Conservation (phyloP, 1,140 invertebrate species). For the Solenopsis invicta region DNA sequence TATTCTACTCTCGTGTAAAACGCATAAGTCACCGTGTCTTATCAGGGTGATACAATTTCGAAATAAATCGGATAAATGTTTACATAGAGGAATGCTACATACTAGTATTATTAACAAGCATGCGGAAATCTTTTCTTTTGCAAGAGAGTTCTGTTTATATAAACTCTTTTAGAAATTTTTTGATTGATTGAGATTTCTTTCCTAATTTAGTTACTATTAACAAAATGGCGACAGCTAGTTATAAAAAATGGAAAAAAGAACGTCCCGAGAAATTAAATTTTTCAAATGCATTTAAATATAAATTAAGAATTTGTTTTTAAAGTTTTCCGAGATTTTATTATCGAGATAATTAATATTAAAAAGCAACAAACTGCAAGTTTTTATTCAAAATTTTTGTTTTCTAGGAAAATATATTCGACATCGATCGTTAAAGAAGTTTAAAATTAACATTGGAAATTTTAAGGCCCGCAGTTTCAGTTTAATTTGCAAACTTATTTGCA, state of each 20-base stretch:
- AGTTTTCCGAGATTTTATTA: slow-evolving; percentile 15
- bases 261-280: not conserved
- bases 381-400: not conserved
- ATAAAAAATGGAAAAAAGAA: not conserved
- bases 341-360: slow-evolving; percentile 14
- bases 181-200: too few species aligned
- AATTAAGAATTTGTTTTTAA: not conserved
- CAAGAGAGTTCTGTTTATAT: not conserved
- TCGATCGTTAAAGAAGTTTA: not conserved
- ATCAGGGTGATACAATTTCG: slow-evolving; percentile 36
- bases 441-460: not conserved
- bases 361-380: not conserved
- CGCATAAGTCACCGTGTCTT: not conserved
- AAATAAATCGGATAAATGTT: slow-evolving; percentile 43
- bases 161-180: not conserved
- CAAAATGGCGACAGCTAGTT: not conserved
- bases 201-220: not conserved
- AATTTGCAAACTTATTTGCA: slow-evolving; percentile 33
- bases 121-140: not conserved
- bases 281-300: not conserved
- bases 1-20: not conserved
- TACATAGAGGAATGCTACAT: not conserved
- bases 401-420: not conserved
- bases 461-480: not conserved
- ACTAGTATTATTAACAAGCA: slow-evolving; percentile 5